Evolutionary conservation across 2,797 vertebrate genomes (phyloP), one percentile per base, ranked within the genome.

Genomic region (Hozukius guyotensis): DNA sequence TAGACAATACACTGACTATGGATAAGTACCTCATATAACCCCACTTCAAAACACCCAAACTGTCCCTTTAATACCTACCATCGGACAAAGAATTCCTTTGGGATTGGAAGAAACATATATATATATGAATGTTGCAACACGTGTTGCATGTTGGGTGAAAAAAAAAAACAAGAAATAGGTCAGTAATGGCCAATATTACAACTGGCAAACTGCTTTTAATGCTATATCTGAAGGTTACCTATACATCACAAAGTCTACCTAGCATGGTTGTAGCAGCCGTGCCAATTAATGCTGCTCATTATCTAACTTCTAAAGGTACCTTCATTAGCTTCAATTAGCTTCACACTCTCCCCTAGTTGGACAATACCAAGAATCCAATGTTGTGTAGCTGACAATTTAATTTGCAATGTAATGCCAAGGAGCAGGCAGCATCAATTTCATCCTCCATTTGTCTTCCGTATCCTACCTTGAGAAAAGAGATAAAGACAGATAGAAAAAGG

Each of bases 401-500:
- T 78, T 73, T 80, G 18, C 13, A 67, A 57, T 53, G 56, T 69
- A 79, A 82, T 69, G 46, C 49, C 34, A 72, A 72, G 68, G 52
- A 75, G 53, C 87, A 87, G 67, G 56, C 36, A 69, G 38, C 53
- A 53, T 82, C 63, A 76, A 72, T 91, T 87, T 79, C 76, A 87
- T 82, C 82, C 80, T 87, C 67, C 77, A 87, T 90, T 88, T 82
- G 77, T 85, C 84, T 84, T 78, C 59, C 1, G 32, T 63, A 62
- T 81, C 63, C 63, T 69, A 89, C 81, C 89, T 89, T 86, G 75
- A 90, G 72, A 72, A 72, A 82, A 79, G 64, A 70, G 85, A 91
- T 91, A 80, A 85, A 93, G 89, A 91, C 67, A 77, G 84, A 91
- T 80, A 85, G 55, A 82, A 72, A 53, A 82, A 81, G 65, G 77